Evolutionary conservation across 2,888 invertebrate species (phyloP).

Genomic region (Erebia ligea): DNA sequence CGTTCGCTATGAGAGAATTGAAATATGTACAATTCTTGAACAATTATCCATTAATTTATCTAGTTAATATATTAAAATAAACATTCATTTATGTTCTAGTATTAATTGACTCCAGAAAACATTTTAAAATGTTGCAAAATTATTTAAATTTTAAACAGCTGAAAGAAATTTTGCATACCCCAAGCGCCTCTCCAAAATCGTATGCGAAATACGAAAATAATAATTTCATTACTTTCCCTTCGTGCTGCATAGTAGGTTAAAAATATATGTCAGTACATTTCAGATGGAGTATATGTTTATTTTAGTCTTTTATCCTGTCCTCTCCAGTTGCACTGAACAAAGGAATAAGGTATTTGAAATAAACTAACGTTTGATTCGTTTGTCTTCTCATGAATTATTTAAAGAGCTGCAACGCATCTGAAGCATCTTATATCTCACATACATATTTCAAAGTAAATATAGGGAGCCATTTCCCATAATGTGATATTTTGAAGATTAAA

Average conservation of each 20-base stretch:
- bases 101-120: no score
- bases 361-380: constrained; percentile 55
- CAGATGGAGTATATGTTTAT: constrained; percentile 38
- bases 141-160: no score
- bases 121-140: no score
- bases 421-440: constrained; percentile 5
- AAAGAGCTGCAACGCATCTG: constrained; percentile 13
- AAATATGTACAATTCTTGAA: background rate
- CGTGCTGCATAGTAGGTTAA: background rate
- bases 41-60: background rate
- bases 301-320: constrained; percentile 52
- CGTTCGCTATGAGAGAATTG: background rate
- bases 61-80: background rate
- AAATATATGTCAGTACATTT: constrained; percentile 36
- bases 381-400: constrained; percentile 42
- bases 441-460: constrained; percentile 12
- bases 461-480: constrained; percentile 1
- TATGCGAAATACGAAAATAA: no score
- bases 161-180: no score
- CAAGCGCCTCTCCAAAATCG: no score
- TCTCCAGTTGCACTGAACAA: constrained; percentile 47
- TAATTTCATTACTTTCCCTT: no score
- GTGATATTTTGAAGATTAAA: background rate
- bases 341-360: constrained; percentile 51
- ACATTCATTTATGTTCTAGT: background rate